Conservation (phyloP, 2,888 invertebrate genomes). For the Pilophorus perplexus region DNA sequence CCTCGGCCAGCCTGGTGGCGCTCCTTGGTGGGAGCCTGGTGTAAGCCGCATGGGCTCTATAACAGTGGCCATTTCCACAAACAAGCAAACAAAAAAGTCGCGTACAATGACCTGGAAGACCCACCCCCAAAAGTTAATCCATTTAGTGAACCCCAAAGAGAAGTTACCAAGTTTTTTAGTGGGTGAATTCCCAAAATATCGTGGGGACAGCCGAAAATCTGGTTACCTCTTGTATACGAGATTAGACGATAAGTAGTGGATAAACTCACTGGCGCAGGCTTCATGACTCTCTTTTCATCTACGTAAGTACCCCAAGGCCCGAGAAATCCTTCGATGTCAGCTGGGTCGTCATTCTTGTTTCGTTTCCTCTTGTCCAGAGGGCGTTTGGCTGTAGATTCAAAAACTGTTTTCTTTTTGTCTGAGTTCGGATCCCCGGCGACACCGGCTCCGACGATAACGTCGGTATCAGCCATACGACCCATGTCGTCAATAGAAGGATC, state of each 20-base stretch:
- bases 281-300: conserved; percentile 83
- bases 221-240: no score
- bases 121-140: no score
- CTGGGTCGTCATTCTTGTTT: conserved; percentile 81
- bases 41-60: no score
- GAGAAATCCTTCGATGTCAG: conserved; percentile 90
- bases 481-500: conserved; percentile 73
- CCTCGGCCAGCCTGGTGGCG: no score
- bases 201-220: no score
- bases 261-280: conserved; percentile 70
- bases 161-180: no score
- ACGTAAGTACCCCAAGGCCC: conserved; percentile 97
- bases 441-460: conserved; percentile 60
- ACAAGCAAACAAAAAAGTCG: no score
- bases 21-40: no score
- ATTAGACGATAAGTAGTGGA: no score
- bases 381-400: conserved; percentile 75
- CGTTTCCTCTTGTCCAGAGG: conserved; percentile 78
- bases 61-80: no score
- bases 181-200: neutral
- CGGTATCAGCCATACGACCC: conserved; percentile 52
- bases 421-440: conserved; percentile 58
- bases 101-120: no score
- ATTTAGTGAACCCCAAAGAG: no score
- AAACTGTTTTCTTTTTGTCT: conserved; percentile 76